Evolutionary conservation across 2,888 invertebrate species (phyloP), one percentile per base, ranked within the genome.

Genomic region (Philereme vetulata): DNA sequence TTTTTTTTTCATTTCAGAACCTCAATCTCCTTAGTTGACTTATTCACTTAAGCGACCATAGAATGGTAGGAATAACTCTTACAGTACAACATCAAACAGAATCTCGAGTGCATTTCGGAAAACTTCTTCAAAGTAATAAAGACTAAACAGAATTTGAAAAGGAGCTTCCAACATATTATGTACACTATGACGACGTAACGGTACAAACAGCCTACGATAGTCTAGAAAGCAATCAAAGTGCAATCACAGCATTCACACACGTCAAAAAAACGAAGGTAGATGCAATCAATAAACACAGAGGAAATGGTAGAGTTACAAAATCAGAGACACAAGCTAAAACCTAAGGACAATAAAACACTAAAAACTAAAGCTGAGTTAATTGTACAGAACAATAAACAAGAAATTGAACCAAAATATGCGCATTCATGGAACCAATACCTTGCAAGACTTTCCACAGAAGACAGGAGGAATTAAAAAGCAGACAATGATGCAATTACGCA

Each of bases 41-140:
- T 35, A 11, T 4, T 4, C 46, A 53, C 46, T 32, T 46, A 5
- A 53, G 53, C 32, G 53, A 53, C n/a, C 52, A 53, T 21, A 36
- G 52, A 32, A 46, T 53, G 33, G 36, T 46, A 8, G 32, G 53
- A 10, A 32, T 53, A 8, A 53, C 52, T 10, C 6, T 53, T 7
- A 38, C 53, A 32, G 4, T 46, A 2, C 4, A 5, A 32, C 9
- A n/a, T 5, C 11, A 53, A 38, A 53, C 38, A 46, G 21, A n/a
- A 38, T 53, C 53, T 46, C 21, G 53, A 4, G 8, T 34, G 0
- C 10, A 38, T 4, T 53, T 46, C 7, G 53, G 53, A 9, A 53
- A 46, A 45, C 1, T 4, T 5, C 5, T 1, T 6, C 9, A 8
- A 9, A 38, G 32, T 5, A 32, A 1, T 4, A 50, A 40, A 9